Conservation (phyloP, 1,140 invertebrate species). For the Pseudomyrmex concolor region DNA sequence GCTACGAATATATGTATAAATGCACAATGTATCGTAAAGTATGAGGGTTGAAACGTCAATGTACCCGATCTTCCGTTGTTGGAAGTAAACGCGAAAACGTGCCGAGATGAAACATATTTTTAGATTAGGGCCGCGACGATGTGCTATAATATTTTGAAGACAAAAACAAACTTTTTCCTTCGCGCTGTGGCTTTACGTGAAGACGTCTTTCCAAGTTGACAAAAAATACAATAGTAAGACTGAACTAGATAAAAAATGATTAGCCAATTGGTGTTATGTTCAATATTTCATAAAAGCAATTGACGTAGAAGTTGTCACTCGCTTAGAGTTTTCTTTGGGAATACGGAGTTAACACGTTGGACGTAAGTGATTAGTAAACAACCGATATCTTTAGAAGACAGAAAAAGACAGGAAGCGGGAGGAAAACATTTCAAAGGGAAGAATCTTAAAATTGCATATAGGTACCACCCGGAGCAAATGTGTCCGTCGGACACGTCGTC, state of each 20-base stretch:
- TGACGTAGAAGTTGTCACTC: too few species aligned
- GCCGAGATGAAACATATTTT: slow-evolving; percentile 33
- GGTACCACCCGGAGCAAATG: slow-evolving; percentile 28
- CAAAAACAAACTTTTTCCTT: neutral
- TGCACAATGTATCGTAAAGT: neutral
- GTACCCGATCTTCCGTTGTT: slow-evolving; percentile 6
- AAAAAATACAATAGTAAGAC: neutral
- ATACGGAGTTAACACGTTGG: too few species aligned
- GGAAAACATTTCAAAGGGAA: neutral
- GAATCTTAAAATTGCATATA: neutral
- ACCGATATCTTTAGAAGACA: neutral
- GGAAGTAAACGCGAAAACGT: slow-evolving; percentile 1
- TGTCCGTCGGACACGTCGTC: slow-evolving; percentile 63
- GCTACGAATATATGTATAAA: slow-evolving; percentile 76
- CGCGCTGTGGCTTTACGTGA: neutral
- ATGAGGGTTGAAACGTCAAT: slow-evolving; percentile 22
- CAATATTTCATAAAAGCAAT: neutral
- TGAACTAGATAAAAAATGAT: neutral
- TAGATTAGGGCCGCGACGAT: slow-evolving; percentile 4
- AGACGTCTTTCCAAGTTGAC: too few species aligned
- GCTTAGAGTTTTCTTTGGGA: too few species aligned
- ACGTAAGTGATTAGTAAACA: neutral
- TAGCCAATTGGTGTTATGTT: neutral
- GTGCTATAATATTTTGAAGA: neutral
- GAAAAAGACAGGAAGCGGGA: neutral